Evolutionary conservation across 1,140 invertebrate genomes (phyloP), one percentile per base, ranked within the genome.

Genomic region (Thalassaphorura encarpata): DNA sequence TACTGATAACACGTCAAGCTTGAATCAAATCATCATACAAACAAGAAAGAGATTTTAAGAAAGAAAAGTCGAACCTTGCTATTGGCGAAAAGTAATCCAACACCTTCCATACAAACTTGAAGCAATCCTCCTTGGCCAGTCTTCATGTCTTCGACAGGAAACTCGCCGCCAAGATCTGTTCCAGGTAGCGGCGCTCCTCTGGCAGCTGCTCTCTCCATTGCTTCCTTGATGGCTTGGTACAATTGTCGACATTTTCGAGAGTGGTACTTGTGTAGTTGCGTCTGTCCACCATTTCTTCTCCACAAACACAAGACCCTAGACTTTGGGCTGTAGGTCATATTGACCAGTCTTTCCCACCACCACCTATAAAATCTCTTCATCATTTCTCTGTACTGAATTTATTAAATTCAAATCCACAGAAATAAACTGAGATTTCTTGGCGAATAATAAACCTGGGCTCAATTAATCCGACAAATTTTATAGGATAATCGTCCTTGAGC

Each of bases 271-370:
- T 97, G 91, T 50, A 99, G 79, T 68, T 97, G 87, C 0, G 88
- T 92, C 69, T 90, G 85, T 13, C 87, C 88, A 2, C 87, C 88
- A 67, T 86, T 89, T 62, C 85, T 79, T 55, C 87, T 81, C 92
- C 95, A 99, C 41, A 99, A 77, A 74, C 95, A 99, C 45, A 99
- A 75, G 16, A 98, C 87, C 73, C 91, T 89, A 66, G 89, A 98
- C 75, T 97, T 98, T 0, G 96, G 97, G 66, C 93, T 95, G 71
- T 95, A 99, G 0, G 95, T 98, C 92, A 99, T 98, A 69, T 99
- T 99, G 13, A 99, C 93, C 23, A 99, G 76, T 50, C 94, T 78
- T 70, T 99, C 96, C 75, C 93, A 99, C 94, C 95, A 99, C 94
- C 95, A 99, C 27, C 62, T 64, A 29, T 16, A 53, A 28, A 24